Evolutionary conservation across 2,888 invertebrate genomes (phyloP), one percentile per base, ranked within the genome.

Genomic region (Electrophaes corylata): DNA sequence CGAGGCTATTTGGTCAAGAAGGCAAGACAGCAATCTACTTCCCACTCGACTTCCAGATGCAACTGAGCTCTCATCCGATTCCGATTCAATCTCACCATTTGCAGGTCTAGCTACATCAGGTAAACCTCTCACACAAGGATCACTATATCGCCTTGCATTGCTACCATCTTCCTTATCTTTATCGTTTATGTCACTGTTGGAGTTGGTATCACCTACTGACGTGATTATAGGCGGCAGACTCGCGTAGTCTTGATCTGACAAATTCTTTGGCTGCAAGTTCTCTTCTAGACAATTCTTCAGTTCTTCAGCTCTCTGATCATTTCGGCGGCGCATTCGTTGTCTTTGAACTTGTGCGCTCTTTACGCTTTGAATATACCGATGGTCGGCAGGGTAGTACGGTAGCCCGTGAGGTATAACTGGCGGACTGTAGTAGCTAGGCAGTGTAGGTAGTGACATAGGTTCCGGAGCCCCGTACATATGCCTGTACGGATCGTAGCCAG

Each of bases 171-270:
- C 92, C 66, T 91, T 93, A 37, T 94, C 94, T 59, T 91, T 88
- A 5, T 80, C 75, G 65, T 86, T 85, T 63, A 83, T 75, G 47
- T 92, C 92, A 77, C 89, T 91, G 37, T 82, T 87, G 1, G 88
- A 88, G 62, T 92, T 91, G 5, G 92, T 91, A 61, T 91, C 91
- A 5, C 78, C 88, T 20, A 89, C 87, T 35, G 91, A 91, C 4
- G 94, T 93, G 44, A 95, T 94, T 56, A 94, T 94, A 0, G 96
- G 95, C 20, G 96, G 96, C 60, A 96, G 80, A 77, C 96, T 96
- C 44, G 95, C 93, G 71, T 91, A 94, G 66, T 94, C 94, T 62
- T 90, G 88, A 61, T 90, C 91, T 19, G 79, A 75, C 57, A 83
- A 82, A 69, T 80, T 84, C 79, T 88, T 91, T 82, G 85, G 84